Conservation (phyloP, 2,797 vertebrate species). For the Chaetodon trifasciatus region DNA sequence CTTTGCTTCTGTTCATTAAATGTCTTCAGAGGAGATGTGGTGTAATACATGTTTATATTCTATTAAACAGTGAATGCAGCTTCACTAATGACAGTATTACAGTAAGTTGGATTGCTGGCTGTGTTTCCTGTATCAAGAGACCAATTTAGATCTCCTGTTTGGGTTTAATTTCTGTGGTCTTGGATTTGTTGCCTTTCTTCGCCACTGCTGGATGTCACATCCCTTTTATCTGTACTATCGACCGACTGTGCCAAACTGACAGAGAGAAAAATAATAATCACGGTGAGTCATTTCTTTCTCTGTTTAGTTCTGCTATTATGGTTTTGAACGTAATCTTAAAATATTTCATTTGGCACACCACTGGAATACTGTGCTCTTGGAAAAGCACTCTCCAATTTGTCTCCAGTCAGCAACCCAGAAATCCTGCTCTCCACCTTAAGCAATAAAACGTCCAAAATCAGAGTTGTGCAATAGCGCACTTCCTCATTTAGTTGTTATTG, state of each 20-base stretch:
- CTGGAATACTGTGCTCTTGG: not conserved
- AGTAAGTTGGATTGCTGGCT: constrained; percentile 21
- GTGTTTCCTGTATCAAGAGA: constrained; percentile 9
- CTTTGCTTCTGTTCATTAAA: constrained; percentile 49
- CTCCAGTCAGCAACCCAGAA: not conserved
- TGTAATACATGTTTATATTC: constrained; percentile 41
- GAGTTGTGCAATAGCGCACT: not conserved
- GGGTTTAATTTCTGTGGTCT: constrained; percentile 14
- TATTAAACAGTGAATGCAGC: constrained; percentile 26
- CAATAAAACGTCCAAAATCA: not conserved
- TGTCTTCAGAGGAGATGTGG: constrained; percentile 32
- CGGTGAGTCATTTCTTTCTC: constrained; percentile 26
- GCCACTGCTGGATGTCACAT: constrained; percentile 8
- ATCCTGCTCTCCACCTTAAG: not conserved
- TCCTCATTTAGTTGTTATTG: not conserved
- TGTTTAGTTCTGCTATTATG: not conserved
- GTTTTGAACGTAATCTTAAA: not conserved
- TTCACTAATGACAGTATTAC: constrained; percentile 34
- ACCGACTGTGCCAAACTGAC: not conserved
- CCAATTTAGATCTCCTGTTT: not conserved
- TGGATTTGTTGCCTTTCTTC: constrained; percentile 15
- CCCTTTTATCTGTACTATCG: constrained; percentile 13
- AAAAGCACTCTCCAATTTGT: not conserved
- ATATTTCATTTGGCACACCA: not conserved
- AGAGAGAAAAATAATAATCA: constrained; percentile 1